phyloP scores from a whole-genome alignment of 2,113 vertebrate genomes.

The Ornithorhynchus anatinus region DNA sequence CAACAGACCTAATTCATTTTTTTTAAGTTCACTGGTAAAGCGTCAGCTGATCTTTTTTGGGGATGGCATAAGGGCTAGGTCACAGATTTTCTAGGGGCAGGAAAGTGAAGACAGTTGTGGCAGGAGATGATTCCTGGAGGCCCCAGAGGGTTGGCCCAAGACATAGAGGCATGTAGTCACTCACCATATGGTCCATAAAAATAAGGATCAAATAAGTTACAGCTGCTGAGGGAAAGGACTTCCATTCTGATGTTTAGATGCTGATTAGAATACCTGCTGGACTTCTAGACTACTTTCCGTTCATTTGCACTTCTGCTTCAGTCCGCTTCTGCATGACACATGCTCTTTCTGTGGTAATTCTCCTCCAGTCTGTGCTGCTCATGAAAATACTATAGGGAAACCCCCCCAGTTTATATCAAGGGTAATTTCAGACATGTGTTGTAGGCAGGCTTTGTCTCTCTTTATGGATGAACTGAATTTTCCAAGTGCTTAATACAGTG shows the following conservation, averaged over 20 bases:
- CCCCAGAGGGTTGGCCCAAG: background rate
- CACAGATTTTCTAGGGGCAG: background rate
- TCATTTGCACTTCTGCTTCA: background rate
- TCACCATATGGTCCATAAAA: slow-evolving; percentile 28
- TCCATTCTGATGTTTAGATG: background rate
- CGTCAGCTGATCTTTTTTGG: background rate
- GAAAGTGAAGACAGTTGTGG: background rate
- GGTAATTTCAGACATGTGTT: slow-evolving; percentile 35
- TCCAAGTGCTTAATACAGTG: no score
- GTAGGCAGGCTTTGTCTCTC: no score
- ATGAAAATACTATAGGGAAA: slow-evolving; percentile 28
- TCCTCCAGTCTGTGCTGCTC: slow-evolving; percentile 8
- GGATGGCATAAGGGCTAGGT: background rate
- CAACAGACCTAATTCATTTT: background rate
- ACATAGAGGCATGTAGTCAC: background rate
- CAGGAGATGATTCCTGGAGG: background rate
- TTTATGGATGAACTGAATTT: no score
- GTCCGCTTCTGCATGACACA: background rate
- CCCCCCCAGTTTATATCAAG: background rate
- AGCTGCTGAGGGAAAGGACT: slow-evolving; percentile 19
- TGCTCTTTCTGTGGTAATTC: slow-evolving; percentile 16
- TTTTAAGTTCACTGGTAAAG: background rate
- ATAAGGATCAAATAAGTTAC: slow-evolving; percentile 37
- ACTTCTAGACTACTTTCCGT: background rate
- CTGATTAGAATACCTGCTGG: slow-evolving; percentile 20